Evolutionary conservation across 2,888 invertebrate genomes (phyloP).

Genomic region (Gisinianus flammeolus): DNA sequence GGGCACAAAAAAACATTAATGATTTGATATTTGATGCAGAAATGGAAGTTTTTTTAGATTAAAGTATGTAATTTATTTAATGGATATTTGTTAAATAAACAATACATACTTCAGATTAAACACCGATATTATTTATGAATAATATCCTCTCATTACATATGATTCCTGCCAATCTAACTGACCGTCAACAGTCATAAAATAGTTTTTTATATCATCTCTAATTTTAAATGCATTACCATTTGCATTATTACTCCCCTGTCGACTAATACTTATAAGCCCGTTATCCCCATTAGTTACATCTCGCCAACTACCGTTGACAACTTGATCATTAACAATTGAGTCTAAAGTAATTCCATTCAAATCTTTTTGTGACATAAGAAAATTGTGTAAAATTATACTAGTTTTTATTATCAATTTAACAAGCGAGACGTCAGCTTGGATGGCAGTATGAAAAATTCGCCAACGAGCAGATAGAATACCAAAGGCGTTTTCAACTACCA

Average conservation of each 20-base stretch:
- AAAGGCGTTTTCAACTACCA: constrained; percentile 45
- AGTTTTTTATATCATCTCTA: neutral
- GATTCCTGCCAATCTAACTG: neutral
- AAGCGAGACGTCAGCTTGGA: constrained; percentile 43
- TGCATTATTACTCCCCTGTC: constrained; percentile 24
- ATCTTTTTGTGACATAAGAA: constrained; percentile 32
- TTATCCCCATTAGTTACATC: neutral
- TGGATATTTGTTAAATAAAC: neutral
- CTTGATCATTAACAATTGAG: neutral
- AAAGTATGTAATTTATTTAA: neutral
- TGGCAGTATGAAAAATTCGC: constrained; percentile 47
- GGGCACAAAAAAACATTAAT: constrained; percentile 10
- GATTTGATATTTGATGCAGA: neutral
- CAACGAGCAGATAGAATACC: constrained; percentile 51
- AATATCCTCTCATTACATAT: constrained; percentile 2
- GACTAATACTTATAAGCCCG: neutral
- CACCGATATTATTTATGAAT: neutral
- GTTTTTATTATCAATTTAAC: constrained; percentile 34
- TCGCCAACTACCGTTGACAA: constrained; percentile 11
- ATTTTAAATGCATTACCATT: neutral
- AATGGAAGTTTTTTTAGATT: neutral
- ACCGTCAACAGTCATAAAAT: constrained; percentile 3
- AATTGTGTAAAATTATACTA: constrained; percentile 43
- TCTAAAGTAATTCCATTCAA: constrained; percentile 22
- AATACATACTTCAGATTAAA: too few relatives aligned